Base-by-base conservation (phyloP, 1,140 invertebrate species). In the Thaumatotibia leucotreta region DNA sequence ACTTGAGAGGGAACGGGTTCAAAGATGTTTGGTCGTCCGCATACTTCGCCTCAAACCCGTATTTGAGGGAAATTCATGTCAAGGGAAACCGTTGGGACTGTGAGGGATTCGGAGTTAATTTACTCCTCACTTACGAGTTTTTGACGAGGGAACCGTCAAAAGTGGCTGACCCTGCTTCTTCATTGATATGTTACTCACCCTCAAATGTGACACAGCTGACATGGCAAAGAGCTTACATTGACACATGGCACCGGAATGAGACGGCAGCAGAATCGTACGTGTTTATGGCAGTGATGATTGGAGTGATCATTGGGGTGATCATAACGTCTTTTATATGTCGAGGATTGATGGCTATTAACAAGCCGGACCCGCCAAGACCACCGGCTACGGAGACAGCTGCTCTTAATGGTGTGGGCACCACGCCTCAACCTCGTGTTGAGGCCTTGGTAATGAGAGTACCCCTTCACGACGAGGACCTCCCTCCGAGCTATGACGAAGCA, bases 51-150 rank as follows among this genome's bases (percentile, higher is more conserved):
- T 88, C 91, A 64, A 94, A 95, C 73, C 82, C 83, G 63, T 91
- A 93, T 74, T 79, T 95, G 62, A 82, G 88, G 68, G 84, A 86
- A 70, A 80, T 95, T n/a, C 80, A 84, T 72, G 77, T 96, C 61
- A 92, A 93, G 5, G 94, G 95, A 62, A 96, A 96, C 89, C 94
- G 94, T 9, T 96, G 95, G 95, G 88, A 92, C 65, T 96, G 95
- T 74, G 93, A 95, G 61, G 95, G 95, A 66, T 89, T 91, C 9
- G 91, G 88, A 65, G 66, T 82, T 0, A 88, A 93, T 54, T 81
- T 95, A 9, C 83, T 93, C 23, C 71, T 91, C 1, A 92, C 93
- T 29, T 95, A 93, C 61, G 84, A 92, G 11, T 95, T 86, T 79
- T 79, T 96, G 22, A 93, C 91, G 0, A 83, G 87, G 35, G 87